Conservation (phyloP, 2,888 invertebrate species). For the Hesperia comma region DNA sequence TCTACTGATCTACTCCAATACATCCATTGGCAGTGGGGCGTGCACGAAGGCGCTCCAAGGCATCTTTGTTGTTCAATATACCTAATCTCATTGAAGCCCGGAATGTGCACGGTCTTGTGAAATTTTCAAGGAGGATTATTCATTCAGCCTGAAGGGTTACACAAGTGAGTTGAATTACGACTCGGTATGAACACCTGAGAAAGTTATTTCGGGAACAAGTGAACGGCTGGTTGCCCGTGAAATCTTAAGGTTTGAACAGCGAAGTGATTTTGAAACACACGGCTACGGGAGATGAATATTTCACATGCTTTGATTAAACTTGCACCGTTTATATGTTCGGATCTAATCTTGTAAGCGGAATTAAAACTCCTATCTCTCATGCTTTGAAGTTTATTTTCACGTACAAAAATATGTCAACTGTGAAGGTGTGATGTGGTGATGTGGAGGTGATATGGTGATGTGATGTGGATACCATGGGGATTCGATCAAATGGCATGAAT, state of each 20-base stretch:
- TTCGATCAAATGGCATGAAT: no score
- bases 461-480: no score
- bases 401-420: no score
- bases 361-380: no score
- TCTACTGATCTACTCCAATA: neutral
- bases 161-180: slow-evolving; percentile 18
- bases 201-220: slow-evolving; percentile 10
- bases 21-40: neutral
- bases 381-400: no score
- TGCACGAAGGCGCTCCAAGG: neutral
- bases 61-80: slow-evolving; percentile 40
- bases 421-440: no score
- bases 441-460: no score
- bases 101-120: slow-evolving; percentile 44
- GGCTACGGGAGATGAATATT: no score
- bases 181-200: slow-evolving; percentile 14
- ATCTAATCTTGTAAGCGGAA: no score
- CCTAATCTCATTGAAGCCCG: slow-evolving; percentile 42
- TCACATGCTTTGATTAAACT: no score
- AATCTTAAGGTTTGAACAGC: neutral
- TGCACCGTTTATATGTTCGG: no score
- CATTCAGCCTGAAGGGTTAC: slow-evolving; percentile 45
- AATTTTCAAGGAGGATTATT: slow-evolving; percentile 47
- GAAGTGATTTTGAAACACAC: no score
- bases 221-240: neutral